Base-by-base conservation (phyloP, 2,888 invertebrate genomes). In the Masnerella sp. region DNA sequence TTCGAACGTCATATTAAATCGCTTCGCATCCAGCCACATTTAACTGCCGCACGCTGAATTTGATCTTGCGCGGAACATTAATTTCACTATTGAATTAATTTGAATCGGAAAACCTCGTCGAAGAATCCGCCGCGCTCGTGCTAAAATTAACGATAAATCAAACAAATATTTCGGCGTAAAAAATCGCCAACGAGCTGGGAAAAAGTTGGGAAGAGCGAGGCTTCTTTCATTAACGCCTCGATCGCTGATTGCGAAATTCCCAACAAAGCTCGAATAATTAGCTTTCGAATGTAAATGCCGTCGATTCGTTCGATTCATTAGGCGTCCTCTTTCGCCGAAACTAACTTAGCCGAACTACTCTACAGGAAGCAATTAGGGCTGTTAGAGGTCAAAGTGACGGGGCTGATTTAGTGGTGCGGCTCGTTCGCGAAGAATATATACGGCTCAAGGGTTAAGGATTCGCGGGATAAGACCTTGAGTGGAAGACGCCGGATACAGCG, bases 151-250 rank as follows among this genome's bases (percentile, higher is more conserved):
- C n/a, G n/a, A n/a, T n/a, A n/a, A n/a, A n/a, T n/a, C n/a, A n/a
- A n/a, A n/a, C n/a, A n/a, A n/a, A n/a, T n/a, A n/a, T n/a, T n/a
- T n/a, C n/a, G n/a, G n/a, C n/a, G n/a, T n/a, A n/a, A n/a, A n/a
- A n/a, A n/a, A n/a, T n/a, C n/a, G n/a, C n/a, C n/a, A n/a, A n/a
- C n/a, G n/a, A n/a, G 56, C 88, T 96, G 56, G 88, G 90, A 43
- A 88, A 89, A 65, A 92, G 91, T 88, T 85, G 90, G 20, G 74
- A 77, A 8, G 80, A 83, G 67, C 89, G 90, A 77, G 83, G 88
- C 17, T 82, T 84, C 0, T 88, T 93, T 81, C 89, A 90, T 32
- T 89, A 85, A 85, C 85, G 64, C 32, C 49, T 61, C 61, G 49
- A 58, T 64, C 64, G 40, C 38, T 61, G 64, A 71, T 71, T 71